Evolutionary conservation across 2,888 invertebrate species (phyloP), one percentile per base, ranked within the genome.

Genomic region (Drosophila kokeensis): DNA sequence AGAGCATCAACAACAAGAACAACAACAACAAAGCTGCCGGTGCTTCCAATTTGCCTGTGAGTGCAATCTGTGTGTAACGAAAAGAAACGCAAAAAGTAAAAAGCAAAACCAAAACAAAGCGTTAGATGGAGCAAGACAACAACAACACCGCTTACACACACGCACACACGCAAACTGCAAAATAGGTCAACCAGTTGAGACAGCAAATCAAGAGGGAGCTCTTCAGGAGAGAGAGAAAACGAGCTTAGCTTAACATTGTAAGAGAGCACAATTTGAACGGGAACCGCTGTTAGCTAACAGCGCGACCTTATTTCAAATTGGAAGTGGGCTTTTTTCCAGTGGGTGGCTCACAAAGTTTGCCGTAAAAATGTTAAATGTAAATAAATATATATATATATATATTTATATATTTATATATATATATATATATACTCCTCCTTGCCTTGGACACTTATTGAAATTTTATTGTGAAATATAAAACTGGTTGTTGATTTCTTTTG

Each of bases 171-270:
- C 69, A 81, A 86, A 83, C 82, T 86, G 89, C 79, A 90, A 91
- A 90, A 88, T 90, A 87, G 90, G 90, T 90, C 90, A 90, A 90
- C 64, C 78, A 82, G 82, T 45, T 73, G 88, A 88, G 79, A 88
- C 73, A 60, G 78, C 76, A 73, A 58, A 34, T 65, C 63, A 66
- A 75, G 85, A 85, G 84, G 58, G 61, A 38, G 1, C 7, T 24
- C 34, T 34, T 54, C 30, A 15, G 27, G 13, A 69, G 79, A 85
- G 82, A 61, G 60, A 48, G 42, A 42, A 38, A 29, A n/a, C 11
- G 53, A 61, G 63, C 63, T 13, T 18, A 50, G 40, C 59, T 60
- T 78, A 80, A 78, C 80, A 80, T 54, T 62, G 58, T 68, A 80
- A 80, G 78, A 78, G 78, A 54, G 62, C 42, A 45, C 72, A 83